Conservation (phyloP, 2,888 invertebrate genomes). For the Spisula subtruncata region DNA sequence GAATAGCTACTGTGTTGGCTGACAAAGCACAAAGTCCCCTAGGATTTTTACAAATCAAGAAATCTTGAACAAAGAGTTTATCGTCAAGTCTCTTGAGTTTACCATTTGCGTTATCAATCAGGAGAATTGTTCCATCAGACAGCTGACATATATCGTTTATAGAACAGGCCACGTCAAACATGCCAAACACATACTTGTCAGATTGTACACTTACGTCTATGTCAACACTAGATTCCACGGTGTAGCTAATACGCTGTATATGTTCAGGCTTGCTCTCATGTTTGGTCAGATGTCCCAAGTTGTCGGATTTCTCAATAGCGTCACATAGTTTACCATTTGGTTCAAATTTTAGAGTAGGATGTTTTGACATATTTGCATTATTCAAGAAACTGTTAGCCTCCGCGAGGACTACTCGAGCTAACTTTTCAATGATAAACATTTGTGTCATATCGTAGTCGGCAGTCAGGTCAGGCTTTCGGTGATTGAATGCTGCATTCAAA, state of each 20-base stretch:
- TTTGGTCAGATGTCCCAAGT: background rate
- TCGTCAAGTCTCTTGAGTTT: background rate
- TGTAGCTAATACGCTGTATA: background rate
- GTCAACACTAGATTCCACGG: no score
- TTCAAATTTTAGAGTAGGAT: background rate
- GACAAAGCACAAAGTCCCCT: background rate
- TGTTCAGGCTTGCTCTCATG: background rate
- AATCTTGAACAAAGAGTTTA: background rate
- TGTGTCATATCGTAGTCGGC: background rate
- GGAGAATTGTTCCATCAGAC: background rate
- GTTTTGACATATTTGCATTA: background rate
- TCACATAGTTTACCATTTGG: background rate
- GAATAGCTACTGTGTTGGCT: background rate
- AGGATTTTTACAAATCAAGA: background rate
- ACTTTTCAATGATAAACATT: slow-evolving; percentile 11
- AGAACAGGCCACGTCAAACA: background rate
- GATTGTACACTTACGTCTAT: background rate
- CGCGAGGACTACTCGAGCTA: background rate
- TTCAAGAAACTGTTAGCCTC: background rate
- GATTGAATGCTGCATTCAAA: background rate
- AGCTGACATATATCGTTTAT: slow-evolving; percentile 16
- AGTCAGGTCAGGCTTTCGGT: background rate
- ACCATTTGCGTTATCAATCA: background rate
- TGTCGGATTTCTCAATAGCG: background rate
- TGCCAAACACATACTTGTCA: background rate